Percentiles rank a stretch among this genome's conserved stretches.
phyloP scores from a whole-genome alignment of 2,113 vertebrate species.

The Morone chrysops region DNA sequence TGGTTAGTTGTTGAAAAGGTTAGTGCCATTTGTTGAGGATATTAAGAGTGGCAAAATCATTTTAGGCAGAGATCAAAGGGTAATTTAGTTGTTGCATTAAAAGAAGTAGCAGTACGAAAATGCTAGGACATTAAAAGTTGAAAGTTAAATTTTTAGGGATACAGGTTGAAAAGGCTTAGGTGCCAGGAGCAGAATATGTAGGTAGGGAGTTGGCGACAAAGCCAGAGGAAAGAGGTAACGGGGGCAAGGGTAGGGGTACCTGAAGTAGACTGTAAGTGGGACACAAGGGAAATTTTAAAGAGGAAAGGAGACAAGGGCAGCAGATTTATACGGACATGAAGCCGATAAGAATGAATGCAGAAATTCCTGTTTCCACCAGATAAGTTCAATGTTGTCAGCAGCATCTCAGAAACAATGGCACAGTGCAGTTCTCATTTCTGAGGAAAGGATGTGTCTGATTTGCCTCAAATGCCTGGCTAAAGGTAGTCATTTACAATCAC shows the following conservation, averaged over 20 bases:
- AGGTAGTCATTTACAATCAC: slow-evolving; percentile 4
- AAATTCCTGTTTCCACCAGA: slow-evolving; percentile 47
- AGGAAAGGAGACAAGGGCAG: neutral
- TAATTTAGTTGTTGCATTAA: neutral
- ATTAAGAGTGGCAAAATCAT: neutral
- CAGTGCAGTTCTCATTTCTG: neutral
- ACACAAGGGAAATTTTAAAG: neutral
- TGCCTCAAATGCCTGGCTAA: neutral
- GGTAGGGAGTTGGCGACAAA: neutral
- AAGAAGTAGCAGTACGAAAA: neutral
- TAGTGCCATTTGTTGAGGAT: too few species aligned
- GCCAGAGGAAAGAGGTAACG: neutral
- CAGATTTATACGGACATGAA: neutral
- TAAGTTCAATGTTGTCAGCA: slow-evolving; percentile 35
- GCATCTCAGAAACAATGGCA: slow-evolving; percentile 51
- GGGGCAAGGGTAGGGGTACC: neutral
- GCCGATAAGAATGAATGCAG: slow-evolving; percentile 42
- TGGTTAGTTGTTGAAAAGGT: too few species aligned
- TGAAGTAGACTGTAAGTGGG: too few species aligned
- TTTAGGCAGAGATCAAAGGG: neutral
- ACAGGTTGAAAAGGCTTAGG: neutral
- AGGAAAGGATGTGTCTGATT: slow-evolving; percentile 1
- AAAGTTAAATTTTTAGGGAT: neutral
- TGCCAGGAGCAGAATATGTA: neutral
- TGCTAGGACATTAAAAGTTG: neutral